phyloP scores from a whole-genome alignment of 1,140 invertebrate species.

The Mactra quadrangularis region DNA sequence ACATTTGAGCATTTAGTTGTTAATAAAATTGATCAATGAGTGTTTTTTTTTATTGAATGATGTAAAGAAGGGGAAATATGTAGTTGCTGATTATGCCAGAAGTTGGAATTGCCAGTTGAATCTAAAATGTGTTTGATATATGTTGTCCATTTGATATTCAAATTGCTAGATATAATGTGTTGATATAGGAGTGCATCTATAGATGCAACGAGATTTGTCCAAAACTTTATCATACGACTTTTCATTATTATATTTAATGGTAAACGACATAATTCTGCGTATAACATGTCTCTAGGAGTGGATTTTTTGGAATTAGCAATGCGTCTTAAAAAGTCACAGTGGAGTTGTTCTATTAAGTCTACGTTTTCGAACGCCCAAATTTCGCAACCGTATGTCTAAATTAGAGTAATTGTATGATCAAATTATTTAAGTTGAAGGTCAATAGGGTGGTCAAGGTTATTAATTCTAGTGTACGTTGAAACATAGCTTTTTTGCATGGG shows the following conservation, averaged over 20 bases:
- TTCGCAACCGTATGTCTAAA: slow-evolving; percentile 13
- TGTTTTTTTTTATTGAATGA: no score
- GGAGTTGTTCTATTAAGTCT: slow-evolving; percentile 15
- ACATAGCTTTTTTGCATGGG: slow-evolving; percentile 15
- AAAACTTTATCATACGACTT: slow-evolving; percentile 2
- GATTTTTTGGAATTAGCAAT: slow-evolving; percentile 5
- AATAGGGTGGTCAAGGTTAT: slow-evolving; percentile 15
- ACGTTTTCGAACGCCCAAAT: slow-evolving; percentile 18
- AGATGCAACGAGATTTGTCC: neutral
- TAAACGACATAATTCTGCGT: neutral
- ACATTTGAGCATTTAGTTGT: no score
- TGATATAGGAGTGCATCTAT: no score
- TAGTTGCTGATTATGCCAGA: no score
- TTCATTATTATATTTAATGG: neutral
- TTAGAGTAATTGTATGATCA: neutral
- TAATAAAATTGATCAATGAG: no score
- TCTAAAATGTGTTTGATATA: no score
- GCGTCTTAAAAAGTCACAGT: slow-evolving; percentile 1
- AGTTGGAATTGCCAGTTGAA: no score
- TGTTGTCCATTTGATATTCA: no score
- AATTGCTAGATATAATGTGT: no score
- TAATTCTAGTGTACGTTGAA: neutral
- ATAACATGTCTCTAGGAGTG: neutral
- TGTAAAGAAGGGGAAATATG: no score
- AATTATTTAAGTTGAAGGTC: no score